Percentiles rank a stretch among this genome's conserved stretches.
phyloP scores from a whole-genome alignment of 2,888 invertebrate genomes.

The Furcula furcula region DNA sequence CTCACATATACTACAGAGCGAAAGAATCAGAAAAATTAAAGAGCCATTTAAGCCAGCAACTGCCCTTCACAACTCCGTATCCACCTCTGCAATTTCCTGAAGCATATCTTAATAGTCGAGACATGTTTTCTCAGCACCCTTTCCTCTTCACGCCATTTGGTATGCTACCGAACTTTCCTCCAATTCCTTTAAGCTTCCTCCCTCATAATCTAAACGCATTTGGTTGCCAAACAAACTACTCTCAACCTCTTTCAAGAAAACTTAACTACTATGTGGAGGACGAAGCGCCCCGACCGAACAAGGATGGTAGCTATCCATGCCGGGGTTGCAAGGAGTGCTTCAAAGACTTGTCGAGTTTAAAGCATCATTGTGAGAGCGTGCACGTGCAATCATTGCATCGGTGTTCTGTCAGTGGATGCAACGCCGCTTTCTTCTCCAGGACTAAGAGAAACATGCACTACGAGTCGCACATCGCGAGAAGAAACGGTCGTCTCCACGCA shows the following conservation, averaged over 20 bases:
- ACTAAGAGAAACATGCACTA: slow-evolving; percentile 90
- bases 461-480: slow-evolving; percentile 82
- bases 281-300: slow-evolving; percentile 84
- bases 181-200: slow-evolving; percentile 67
- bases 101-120: slow-evolving; percentile 62
- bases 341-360: slow-evolving; percentile 83
- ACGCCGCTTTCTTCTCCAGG: slow-evolving; percentile 89
- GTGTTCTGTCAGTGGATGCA: slow-evolving; percentile 89
- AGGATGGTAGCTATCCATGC: slow-evolving; percentile 86
- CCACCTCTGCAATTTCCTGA: slow-evolving; percentile 64
- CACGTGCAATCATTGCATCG: slow-evolving; percentile 87
- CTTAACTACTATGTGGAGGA: slow-evolving; percentile 85
- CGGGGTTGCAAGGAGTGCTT: slow-evolving; percentile 86
- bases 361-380: slow-evolving; percentile 87
- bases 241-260: slow-evolving; percentile 57
- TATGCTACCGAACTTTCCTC: slow-evolving; percentile 74
- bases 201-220: slow-evolving; percentile 70
- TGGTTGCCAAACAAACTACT: slow-evolving; percentile 61
- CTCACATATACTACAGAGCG: slow-evolving; percentile 65
- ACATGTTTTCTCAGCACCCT: slow-evolving; percentile 70
- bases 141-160: slow-evolving; percentile 75
- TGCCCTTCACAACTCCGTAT: slow-evolving; percentile 59
- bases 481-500: slow-evolving; percentile 54
- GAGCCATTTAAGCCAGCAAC: slow-evolving; percentile 46
- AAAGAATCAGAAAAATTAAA: slow-evolving; percentile 64